phyloP scores from a whole-genome alignment of 2,113 vertebrate genomes.

The Sphaerodactylus townsendi region DNA sequence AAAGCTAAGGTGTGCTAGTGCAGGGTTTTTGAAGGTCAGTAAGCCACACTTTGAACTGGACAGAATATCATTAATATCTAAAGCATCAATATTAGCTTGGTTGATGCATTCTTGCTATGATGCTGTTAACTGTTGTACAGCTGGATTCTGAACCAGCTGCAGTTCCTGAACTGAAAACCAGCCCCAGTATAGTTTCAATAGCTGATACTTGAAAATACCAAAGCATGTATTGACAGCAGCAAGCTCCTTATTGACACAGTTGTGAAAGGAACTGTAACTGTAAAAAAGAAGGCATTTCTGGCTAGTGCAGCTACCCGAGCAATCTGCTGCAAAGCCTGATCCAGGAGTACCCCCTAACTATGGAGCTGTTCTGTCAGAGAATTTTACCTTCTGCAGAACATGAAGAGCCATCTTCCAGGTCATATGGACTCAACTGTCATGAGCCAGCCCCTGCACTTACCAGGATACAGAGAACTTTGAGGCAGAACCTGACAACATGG shows the following conservation, averaged over 20 bases:
- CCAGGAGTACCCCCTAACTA: background rate
- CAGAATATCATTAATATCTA: background rate
- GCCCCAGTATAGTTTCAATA: background rate
- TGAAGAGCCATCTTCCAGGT: background rate
- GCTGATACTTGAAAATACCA: background rate
- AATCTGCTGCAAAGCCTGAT: background rate
- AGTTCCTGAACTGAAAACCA: background rate
- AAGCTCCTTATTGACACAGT: background rate
- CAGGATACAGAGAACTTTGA: too few relatives aligned
- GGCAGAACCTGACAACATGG: too few relatives aligned
- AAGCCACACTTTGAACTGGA: background rate
- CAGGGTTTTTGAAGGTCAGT: background rate
- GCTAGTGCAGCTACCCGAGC: background rate
- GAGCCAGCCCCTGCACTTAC: too few relatives aligned
- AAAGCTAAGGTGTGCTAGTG: background rate
- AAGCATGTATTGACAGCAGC: background rate
- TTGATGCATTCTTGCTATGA: background rate
- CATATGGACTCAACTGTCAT: background rate
- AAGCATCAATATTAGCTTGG: background rate
- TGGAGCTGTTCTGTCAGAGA: background rate
- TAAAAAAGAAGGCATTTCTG: too few relatives aligned
- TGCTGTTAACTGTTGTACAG: background rate
- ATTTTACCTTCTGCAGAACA: background rate
- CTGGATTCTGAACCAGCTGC: background rate
- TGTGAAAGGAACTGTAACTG: background rate